phyloP scores from a whole-genome alignment of 2,113 vertebrate genomes.

The Cyanoderma ruficeps region DNA sequence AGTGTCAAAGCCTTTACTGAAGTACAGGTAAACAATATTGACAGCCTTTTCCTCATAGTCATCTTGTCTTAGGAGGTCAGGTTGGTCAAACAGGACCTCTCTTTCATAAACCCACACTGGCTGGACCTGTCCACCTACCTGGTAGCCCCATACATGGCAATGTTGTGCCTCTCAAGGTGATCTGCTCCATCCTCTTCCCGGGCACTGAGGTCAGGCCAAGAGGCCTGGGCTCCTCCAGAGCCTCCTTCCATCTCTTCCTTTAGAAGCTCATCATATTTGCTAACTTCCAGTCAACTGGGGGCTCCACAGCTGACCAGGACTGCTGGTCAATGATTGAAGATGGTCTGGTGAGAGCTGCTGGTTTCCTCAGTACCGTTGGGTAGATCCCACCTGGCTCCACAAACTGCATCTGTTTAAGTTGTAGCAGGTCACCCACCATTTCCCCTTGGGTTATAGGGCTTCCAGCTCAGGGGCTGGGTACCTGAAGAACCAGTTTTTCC shows the following conservation, averaged over 20 bases:
- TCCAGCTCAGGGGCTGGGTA: background rate
- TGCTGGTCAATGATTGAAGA: background rate
- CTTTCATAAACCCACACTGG: background rate
- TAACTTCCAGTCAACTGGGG: background rate
- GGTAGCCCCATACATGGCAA: background rate
- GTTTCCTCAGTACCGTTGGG: background rate
- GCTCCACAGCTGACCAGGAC: background rate
- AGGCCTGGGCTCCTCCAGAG: background rate
- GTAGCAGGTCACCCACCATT: background rate
- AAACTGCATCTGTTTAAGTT: accelerated
- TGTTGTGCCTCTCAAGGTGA: background rate
- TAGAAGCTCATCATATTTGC: background rate
- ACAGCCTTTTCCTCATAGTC: background rate
- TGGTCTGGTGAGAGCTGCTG: background rate
- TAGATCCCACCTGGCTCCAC: background rate
- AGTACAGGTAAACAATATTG: background rate
- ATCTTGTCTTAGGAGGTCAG: background rate
- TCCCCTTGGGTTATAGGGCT: background rate
- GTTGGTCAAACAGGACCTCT: background rate
- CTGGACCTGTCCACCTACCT: background rate
- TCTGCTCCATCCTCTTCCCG: background rate
- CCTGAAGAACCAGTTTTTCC: background rate
- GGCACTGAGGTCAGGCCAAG: background rate
- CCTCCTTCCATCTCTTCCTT: background rate
- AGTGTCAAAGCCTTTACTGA: background rate